Percentiles rank a stretch among this genome's conserved stretches.
These are phyloP conservation scores for Trachelus troglodyta DNA, from an alignment of 2,888 invertebrate species.

Conservation along the genomic window DNA sequence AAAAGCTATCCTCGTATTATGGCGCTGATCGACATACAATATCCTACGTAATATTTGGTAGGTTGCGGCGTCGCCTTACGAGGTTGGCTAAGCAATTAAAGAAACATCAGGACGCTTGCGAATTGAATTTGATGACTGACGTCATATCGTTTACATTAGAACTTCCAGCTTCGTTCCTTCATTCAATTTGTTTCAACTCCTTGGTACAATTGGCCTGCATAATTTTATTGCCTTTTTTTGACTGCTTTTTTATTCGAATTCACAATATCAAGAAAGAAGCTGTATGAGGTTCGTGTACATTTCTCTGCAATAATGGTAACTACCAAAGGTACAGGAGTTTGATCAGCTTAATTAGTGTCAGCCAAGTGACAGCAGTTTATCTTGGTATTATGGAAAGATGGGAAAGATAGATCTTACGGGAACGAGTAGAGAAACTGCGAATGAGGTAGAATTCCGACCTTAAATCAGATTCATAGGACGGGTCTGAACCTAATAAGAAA, in stretches of 20 bases:
- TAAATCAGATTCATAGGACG: neutral
- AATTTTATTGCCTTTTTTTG: neutral
- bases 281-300: neutral
- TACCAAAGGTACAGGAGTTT: neutral
- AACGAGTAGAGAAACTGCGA: neutral
- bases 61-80: neutral
- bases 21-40: neutral
- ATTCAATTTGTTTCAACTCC: too few relatives aligned
- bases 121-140: neutral
- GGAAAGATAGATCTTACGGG: neutral
- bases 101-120: neutral
- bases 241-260: neutral
- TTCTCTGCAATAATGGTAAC: neutral
- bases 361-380: neutral
- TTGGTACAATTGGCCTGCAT: neutral
- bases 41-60: neutral
- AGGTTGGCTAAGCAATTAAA: neutral
- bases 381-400: neutral
- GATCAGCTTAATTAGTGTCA: neutral
- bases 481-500: neutral
- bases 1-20: neutral
- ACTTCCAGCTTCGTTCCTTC: neutral
- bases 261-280: neutral
- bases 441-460: neutral
- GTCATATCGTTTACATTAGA: neutral